These are phyloP conservation scores for Tetrax tetrax DNA, from an alignment of 2,113 vertebrate genomes.

Conservation along the genomic window DNA sequence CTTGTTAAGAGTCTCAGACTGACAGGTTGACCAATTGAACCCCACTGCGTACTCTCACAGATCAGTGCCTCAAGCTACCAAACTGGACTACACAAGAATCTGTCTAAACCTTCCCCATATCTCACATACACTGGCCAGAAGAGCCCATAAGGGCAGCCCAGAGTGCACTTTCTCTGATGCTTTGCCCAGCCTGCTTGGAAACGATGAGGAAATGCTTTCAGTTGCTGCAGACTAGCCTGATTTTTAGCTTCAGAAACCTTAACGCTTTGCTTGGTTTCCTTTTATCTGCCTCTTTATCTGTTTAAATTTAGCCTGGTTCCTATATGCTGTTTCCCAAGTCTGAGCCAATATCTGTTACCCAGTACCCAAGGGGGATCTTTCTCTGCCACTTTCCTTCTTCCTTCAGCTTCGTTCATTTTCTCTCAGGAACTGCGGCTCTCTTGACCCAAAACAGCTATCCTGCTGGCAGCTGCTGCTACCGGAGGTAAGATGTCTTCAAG, in stretches of 20 bases:
- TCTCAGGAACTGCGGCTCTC: not conserved
- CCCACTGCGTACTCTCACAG: not conserved
- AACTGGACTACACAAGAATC: not conserved
- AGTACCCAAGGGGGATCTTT: slow-evolving; percentile 38
- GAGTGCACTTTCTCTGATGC: not conserved
- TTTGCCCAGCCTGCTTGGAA: slow-evolving; percentile 16
- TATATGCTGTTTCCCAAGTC: slow-evolving; percentile 36
- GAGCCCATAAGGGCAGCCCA: slow-evolving; percentile 10
- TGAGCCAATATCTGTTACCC: slow-evolving; percentile 57
- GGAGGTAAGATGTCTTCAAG: slow-evolving; percentile 57
- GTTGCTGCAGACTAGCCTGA: not conserved
- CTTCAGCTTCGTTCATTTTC: slow-evolving; percentile 39
- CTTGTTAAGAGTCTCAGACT: not conserved
- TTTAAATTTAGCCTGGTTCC: slow-evolving; percentile 68
- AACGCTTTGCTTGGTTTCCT: slow-evolving; percentile 58
- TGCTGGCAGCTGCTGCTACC: slow-evolving; percentile 50
- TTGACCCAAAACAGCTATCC: slow-evolving; percentile 33
- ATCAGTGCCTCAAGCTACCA: not conserved
- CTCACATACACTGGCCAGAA: not conserved
- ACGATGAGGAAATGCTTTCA: not conserved
- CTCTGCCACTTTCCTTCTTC: slow-evolving; percentile 36
- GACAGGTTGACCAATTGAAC: slow-evolving; percentile 17
- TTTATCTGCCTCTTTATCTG: slow-evolving; percentile 65
- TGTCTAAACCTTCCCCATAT: slow-evolving; percentile 4
- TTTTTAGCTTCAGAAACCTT: slow-evolving; percentile 55